phyloP scores from a whole-genome alignment of 2,113 vertebrate species.

The Anoura caudifer region DNA sequence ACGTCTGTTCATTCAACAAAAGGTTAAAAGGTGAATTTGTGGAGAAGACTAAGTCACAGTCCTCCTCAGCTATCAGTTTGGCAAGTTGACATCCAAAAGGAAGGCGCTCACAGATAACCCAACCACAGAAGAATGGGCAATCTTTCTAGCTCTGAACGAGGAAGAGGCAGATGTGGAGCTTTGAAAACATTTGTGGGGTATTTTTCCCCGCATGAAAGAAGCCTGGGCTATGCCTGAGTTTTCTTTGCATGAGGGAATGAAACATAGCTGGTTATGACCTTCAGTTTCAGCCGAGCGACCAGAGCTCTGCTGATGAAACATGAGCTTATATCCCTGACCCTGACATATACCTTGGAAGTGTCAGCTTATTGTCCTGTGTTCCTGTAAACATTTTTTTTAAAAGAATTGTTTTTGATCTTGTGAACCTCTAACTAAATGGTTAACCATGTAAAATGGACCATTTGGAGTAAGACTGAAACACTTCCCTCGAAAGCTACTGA shows the following conservation, averaged over 20 bases:
- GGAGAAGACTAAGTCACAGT: not conserved
- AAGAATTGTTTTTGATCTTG: not conserved
- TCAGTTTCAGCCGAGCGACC: not conserved
- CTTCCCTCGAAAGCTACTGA: not conserved
- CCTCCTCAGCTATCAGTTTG: not conserved
- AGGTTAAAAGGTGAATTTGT: not conserved
- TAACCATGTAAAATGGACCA: not conserved
- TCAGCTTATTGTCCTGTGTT: not conserved
- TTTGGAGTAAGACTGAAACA: not conserved
- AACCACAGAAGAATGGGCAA: not conserved
- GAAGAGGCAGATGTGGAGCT: not conserved
- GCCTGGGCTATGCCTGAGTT: not conserved
- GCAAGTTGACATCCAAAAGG: not conserved
- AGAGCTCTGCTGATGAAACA: not conserved
- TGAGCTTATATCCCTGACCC: not conserved
- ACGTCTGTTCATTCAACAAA: not conserved
- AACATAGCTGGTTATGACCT: not conserved
- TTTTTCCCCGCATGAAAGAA: not conserved
- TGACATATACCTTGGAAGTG: not conserved
- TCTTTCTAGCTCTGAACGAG: not conserved
- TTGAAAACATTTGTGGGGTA: not conserved
- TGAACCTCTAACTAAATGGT: not conserved
- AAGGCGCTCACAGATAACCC: not conserved
- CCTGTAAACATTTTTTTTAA: not conserved
- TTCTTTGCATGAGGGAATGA: not conserved